Percentiles rank a stretch among this genome's conserved stretches.
Evolutionary conservation across 2,888 invertebrate genomes (phyloP).

Genomic region (Hyposoter dolosus): DNA sequence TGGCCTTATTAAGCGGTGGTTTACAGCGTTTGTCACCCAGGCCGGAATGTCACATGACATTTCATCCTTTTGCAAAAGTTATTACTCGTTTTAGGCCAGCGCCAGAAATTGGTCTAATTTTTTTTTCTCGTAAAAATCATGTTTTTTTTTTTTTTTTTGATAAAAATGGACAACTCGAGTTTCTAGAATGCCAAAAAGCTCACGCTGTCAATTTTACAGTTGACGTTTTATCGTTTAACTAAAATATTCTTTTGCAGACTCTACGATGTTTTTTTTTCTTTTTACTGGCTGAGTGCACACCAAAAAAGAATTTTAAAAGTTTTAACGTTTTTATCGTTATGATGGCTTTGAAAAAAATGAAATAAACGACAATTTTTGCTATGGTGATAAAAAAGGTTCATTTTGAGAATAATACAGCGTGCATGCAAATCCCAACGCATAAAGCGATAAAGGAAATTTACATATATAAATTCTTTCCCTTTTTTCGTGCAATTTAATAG

Average conservation of each 20-base stretch:
- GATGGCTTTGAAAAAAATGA: background rate
- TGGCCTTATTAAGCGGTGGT: constrained; percentile 82
- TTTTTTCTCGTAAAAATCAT: background rate
- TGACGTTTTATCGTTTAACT: no score
- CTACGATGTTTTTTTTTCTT: background rate
- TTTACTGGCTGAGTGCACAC: background rate
- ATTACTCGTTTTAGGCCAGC: background rate
- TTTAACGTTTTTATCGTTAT: background rate
- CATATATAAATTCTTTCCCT: background rate
- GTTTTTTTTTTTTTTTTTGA: background rate
- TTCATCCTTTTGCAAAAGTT: background rate
- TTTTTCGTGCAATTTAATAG: background rate
- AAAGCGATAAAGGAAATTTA: background rate
- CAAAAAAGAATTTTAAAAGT: background rate
- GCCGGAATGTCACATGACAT: background rate
- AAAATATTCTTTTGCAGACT: no score
- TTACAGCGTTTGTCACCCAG: constrained; percentile 72
- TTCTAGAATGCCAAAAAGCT: background rate
- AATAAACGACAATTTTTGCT: background rate
- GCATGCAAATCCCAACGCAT: background rate
- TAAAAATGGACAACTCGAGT: background rate
- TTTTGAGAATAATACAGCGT: background rate
- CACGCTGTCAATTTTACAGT: background rate
- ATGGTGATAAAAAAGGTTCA: background rate
- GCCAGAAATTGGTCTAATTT: background rate